Conservation (phyloP, 2,888 invertebrate species). For the Lamellibrachia satsuma region DNA sequence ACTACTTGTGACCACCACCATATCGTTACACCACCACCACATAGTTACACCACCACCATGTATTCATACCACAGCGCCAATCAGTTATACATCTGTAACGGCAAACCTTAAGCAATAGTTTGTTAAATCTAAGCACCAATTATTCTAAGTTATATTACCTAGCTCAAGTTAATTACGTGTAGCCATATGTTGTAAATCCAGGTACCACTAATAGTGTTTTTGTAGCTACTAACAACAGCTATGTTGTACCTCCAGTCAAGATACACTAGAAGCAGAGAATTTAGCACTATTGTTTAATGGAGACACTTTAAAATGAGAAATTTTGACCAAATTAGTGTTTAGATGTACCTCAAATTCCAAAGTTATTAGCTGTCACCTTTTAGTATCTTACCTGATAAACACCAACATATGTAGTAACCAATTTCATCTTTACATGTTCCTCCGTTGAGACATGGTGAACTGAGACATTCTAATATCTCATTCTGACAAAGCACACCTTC, state of each 20-base stretch:
- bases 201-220: not conserved
- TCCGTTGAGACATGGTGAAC: conserved; percentile 8
- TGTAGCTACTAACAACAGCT: not conserved
- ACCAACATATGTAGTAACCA: not conserved
- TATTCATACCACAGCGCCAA: not conserved
- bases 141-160: not conserved
- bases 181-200: not conserved
- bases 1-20: not conserved
- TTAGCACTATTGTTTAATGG: not conserved
- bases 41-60: not conserved
- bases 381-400: not conserved
- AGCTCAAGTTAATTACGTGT: not conserved
- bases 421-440: not conserved
- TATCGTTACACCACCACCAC: not conserved
- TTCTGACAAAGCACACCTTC: not conserved
- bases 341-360: not conserved
- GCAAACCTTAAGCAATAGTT: not conserved
- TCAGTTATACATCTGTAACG: not conserved
- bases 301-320: not conserved
- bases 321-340: not conserved
- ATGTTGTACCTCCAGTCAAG: not conserved
- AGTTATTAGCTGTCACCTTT: not conserved
- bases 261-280: not conserved
- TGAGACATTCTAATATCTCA: not conserved
- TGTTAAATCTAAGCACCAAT: not conserved